Conservation (phyloP, 2,797 vertebrate genomes). For the Rhincodon typus region DNA sequence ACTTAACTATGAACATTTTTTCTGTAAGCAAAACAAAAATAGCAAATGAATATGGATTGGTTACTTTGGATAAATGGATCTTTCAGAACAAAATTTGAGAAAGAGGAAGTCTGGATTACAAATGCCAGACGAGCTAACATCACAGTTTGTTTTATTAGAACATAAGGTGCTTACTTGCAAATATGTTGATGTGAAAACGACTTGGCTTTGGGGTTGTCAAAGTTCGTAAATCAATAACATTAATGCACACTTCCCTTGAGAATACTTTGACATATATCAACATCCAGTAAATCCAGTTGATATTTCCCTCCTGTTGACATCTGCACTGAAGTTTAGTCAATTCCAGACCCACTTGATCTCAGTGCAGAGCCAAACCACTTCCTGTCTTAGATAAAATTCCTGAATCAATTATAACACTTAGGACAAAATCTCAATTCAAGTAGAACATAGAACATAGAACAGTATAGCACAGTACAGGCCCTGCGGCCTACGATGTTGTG, state of each 20-base stretch:
- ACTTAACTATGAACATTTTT: not conserved
- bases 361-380: conserved; percentile 10
- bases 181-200: conserved; percentile 22
- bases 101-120: not conserved
- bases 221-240: conserved; percentile 33
- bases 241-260: not conserved
- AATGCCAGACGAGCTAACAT: conserved; percentile 15
- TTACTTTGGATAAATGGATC: not conserved
- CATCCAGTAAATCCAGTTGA: conserved; percentile 19
- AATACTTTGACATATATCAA: conserved; percentile 27
- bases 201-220: conserved; percentile 16
- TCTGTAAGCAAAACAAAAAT: not conserved
- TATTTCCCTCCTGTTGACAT: conserved; percentile 32
- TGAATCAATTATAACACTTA: conserved; percentile 17
- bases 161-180: not conserved
- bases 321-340: conserved; percentile 7
- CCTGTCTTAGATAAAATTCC: conserved; percentile 18
- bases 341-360: not conserved
- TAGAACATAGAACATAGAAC: too few species aligned
- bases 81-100: not conserved
- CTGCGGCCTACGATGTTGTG: too few species aligned
- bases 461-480: too few species aligned
- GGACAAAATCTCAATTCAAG: conserved; percentile 17
- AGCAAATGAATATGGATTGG: not conserved
- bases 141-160: not conserved